Evolutionary conservation across 2,888 invertebrate genomes (phyloP), one percentile per base, ranked within the genome.

Genomic region (Spilosoma lubricipeda): DNA sequence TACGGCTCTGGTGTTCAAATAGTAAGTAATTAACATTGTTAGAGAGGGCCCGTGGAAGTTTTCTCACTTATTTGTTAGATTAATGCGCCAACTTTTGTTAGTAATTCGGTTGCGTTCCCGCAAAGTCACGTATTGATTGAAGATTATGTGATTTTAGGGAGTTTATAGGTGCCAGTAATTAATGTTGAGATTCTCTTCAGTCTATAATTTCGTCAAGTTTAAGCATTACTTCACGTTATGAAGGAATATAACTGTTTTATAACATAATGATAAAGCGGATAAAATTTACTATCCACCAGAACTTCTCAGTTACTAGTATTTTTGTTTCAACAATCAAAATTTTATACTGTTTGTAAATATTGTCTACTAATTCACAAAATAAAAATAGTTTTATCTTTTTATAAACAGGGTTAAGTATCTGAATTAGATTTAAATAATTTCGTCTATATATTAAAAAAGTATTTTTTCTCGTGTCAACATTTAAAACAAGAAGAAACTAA

Each of bases 1-100:
- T 78, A 77, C 74, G 70, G 33, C 70, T 39, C 56, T 64, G 67
- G 77, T 76, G 78, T 76, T 81, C 75, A 85, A 76, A 79, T 77
- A 83, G 77, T 80, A 75, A 85, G 82, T 85, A 86, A 85, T 85
- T 84, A 85, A 83, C 85, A 79, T 83, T 82, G 85, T 84, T 82
- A 80, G 66, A 70, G 39, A 71, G 74, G 39, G 48, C 52, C 71
- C 72, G 79, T 67, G 64, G 72, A 85, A 85, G 79, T 85, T 85
- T 77, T 82, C 83, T 80, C 78, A 84, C 79, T 85, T 85, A 85
- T 85, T 86, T 83, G 85, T 80, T 82, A 79, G 83, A 85, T 80
- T 86, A 84, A 85, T 84, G 83, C 74, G 72, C 70, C 73, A 79
- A 86, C 77, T 84, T 85, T 71, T 33, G 56, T 69, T 73, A 77